phyloP scores from a whole-genome alignment of 1,140 invertebrate genomes.

The Hormaphis cornu region DNA sequence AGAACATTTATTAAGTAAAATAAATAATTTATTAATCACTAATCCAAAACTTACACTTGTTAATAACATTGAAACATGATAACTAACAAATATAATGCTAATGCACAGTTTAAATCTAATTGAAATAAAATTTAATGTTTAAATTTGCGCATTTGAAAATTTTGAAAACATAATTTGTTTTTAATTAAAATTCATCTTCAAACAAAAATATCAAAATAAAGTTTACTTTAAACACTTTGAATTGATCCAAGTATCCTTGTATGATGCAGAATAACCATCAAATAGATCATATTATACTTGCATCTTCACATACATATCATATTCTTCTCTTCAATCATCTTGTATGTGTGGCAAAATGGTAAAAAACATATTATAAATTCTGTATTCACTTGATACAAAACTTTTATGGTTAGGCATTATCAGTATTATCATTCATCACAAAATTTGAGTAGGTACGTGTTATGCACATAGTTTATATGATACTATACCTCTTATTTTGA shows the following conservation, averaged over 20 bases:
- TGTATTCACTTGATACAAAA: constrained; percentile 8
- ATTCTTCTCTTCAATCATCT: background rate
- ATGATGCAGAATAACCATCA: background rate
- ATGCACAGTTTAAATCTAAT: too few relatives aligned
- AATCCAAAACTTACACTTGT: constrained; percentile 6
- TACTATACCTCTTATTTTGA: constrained; percentile 26
- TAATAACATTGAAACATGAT: background rate
- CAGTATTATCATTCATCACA: too few relatives aligned
- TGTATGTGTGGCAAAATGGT: background rate
- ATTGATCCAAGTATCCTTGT: constrained; percentile 16
- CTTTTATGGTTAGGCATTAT: constrained; percentile 16
- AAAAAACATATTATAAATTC: constrained; percentile 16
- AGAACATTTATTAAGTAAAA: background rate
- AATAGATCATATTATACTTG: background rate
- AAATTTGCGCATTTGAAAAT: constrained; percentile 1
- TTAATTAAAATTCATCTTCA: constrained; percentile 24
- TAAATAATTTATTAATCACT: background rate
- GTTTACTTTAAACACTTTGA: background rate
- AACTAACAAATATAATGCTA: background rate
- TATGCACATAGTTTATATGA: constrained; percentile 8
- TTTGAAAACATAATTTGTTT: too few relatives aligned
- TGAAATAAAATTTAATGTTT: too few relatives aligned
- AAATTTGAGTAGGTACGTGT: constrained; percentile 10
- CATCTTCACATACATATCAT: constrained; percentile 6
- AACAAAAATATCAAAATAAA: constrained; percentile 26